These are phyloP conservation scores for Brenthis hecate DNA, from an alignment of 2,888 invertebrate species.

Conservation along the genomic window DNA sequence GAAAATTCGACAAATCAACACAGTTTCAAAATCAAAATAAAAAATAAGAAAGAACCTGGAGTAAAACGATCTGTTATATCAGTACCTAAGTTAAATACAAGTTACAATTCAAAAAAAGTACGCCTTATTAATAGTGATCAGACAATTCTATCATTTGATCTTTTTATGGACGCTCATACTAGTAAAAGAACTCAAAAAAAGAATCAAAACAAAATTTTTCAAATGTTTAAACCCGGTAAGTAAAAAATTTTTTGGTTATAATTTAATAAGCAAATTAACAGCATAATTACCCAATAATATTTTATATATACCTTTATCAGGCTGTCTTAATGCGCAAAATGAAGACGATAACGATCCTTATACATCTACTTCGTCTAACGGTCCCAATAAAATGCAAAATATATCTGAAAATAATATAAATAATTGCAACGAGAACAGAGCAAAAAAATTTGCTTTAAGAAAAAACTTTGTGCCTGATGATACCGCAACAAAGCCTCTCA, in stretches of 20 bases:
- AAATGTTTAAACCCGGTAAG: constrained; percentile 51
- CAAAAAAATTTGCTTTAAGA: constrained; percentile 44
- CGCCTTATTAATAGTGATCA: constrained; percentile 63
- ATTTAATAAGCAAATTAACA: background rate
- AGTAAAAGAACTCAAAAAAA: constrained; percentile 50
- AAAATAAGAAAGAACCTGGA: constrained; percentile 54
- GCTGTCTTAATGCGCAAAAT: constrained; percentile 53
- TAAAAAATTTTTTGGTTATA: constrained; percentile 2
- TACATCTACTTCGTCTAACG: constrained; percentile 43
- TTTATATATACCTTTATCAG: constrained; percentile 6
- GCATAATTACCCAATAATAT: background rate
- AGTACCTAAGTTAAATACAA: constrained; percentile 47
- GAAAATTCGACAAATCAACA: constrained; percentile 52
- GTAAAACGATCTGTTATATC: constrained; percentile 49
- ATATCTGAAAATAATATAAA: constrained; percentile 23
- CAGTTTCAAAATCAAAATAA: constrained; percentile 65
- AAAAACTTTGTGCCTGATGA: constrained; percentile 44
- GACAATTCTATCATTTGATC: constrained; percentile 69
- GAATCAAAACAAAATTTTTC: constrained; percentile 51
- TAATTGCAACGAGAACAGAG: constrained; percentile 9
- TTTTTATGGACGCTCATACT: constrained; percentile 58
- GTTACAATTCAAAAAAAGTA: constrained; percentile 49
- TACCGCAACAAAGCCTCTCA: constrained; percentile 43
- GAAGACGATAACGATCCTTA: constrained; percentile 63
- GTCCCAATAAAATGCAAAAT: constrained; percentile 44